Percentiles rank a stretch among this genome's conserved stretches.
These are phyloP conservation scores for Epirrita christyi DNA, from an alignment of 2,888 invertebrate species.

Conservation along the genomic window DNA sequence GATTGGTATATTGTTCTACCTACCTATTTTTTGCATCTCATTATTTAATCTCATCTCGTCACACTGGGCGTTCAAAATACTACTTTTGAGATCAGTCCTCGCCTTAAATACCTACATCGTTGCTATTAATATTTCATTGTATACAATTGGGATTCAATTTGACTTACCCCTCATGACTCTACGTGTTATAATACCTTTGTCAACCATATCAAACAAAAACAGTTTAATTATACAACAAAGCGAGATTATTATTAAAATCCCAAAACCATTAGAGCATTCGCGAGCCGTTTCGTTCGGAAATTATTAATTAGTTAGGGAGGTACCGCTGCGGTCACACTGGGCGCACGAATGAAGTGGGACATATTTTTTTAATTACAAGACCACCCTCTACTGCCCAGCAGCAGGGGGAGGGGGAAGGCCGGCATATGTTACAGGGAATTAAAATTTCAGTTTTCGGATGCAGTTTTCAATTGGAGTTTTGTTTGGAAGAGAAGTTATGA, in stretches of 20 bases:
- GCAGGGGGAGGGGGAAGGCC: slow-evolving; percentile 17
- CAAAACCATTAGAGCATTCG: slow-evolving; percentile 56
- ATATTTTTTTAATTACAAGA: slow-evolving; percentile 80
- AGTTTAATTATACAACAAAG: slow-evolving; percentile 43
- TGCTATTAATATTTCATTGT: too few species aligned
- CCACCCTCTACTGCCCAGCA: slow-evolving; percentile 33
- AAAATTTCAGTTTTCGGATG: slow-evolving; percentile 77
- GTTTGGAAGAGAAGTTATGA: slow-evolving; percentile 37
- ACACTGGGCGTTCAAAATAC: too few species aligned
- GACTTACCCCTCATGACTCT: too few species aligned
- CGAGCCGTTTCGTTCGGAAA: slow-evolving; percentile 48
- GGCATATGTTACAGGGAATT: slow-evolving; percentile 78
- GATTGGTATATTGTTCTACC: too few species aligned
- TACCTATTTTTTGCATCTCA: too few species aligned
- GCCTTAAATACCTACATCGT: too few species aligned
- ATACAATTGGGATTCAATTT: too few species aligned
- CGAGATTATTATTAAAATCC: slow-evolving; percentile 71
- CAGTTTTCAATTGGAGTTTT: slow-evolving; percentile 61
- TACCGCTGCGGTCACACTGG: slow-evolving; percentile 61
- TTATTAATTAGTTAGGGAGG: slow-evolving; percentile 72
- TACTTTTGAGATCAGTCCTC: too few species aligned
- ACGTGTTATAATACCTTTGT: too few species aligned
- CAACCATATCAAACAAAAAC: slow-evolving; percentile 28
- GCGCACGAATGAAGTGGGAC: slow-evolving; percentile 77
- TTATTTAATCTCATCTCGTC: too few species aligned